Evolutionary conservation across 2,113 vertebrate genomes (phyloP), one percentile per base, ranked within the genome.

Genomic region (Astatoreochromis straeleni): DNA sequence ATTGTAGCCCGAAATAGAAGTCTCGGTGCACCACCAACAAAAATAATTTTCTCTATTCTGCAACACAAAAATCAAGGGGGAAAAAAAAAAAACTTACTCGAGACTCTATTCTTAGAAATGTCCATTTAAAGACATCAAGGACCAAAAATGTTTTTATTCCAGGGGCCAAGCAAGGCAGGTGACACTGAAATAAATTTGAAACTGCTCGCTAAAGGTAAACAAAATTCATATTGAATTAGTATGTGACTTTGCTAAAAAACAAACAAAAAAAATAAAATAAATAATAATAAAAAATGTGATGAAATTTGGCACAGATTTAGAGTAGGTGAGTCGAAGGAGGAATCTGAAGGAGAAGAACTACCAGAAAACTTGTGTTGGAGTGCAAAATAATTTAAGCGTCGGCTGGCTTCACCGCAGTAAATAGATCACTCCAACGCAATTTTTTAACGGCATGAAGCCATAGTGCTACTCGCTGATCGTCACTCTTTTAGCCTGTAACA

Each of bases 21-120:
- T 49, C 47, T 49, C 0, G 9, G 1, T 53, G 19, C 19, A 53
- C 19, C 49, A n/a, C 0, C 49, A 53, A n/a, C 49, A 51, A 53
- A 7, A 51, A 51, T 51, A n/a, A n/a, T 0, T n/a, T 51, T 53
- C 0, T 0, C 49, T 53, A n/a, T 53, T n/a, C 49, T 53, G 49
- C 49, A 53, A 51, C 1, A 0, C 49, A 29, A 29, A 29, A 13
- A 24, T 3, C 24, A 24, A 24, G 24, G 24, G 24, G 24, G 21
- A 21, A 21, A 21, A 21, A 2, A 21, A 21, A 21, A 2, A 21
- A 21, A 11, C 3, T n/a, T 53, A 10, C 49, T 53, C 5, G 0
- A 53, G 49, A n/a, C 2, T n/a, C 49, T 53, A 1, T 53, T 53
- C 49, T 53, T 53, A 6, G 49, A n/a, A 53, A 53, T 53, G 0